A percentile compares a stretch with the other conserved stretches of the same genome.
phyloP scores from a whole-genome alignment of 1,140 invertebrate species.

The Streblospio benedicti region DNA sequence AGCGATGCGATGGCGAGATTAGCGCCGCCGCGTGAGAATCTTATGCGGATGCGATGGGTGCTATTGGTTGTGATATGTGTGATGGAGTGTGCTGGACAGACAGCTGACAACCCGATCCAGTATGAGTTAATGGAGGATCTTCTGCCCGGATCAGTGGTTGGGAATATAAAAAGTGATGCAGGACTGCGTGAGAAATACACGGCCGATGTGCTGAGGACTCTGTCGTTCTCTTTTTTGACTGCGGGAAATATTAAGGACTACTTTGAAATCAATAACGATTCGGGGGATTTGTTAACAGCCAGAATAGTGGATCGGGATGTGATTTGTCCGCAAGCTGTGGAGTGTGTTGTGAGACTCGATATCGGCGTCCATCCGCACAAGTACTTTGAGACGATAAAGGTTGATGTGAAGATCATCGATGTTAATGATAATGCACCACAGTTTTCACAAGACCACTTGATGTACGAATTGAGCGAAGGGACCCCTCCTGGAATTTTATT shows the following conservation, averaged over 20 bases:
- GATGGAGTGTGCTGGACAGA: too few relatives aligned
- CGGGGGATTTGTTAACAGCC: slow-evolving; percentile 11
- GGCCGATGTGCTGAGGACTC: neutral
- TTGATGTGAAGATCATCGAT: slow-evolving; percentile 69
- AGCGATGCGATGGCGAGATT: too few relatives aligned
- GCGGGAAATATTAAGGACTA: neutral
- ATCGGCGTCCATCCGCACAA: slow-evolving; percentile 7
- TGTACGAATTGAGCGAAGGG: slow-evolving; percentile 1
- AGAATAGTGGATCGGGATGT: slow-evolving; percentile 1
- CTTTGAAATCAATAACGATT: neutral
- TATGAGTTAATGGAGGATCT: slow-evolving; percentile 39
- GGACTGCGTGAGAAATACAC: neutral
- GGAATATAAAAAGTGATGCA: slow-evolving; percentile 7
- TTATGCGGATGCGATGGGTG: too few relatives aligned
- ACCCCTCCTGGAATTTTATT: neutral
- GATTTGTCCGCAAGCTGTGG: slow-evolving; percentile 1
- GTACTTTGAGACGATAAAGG: slow-evolving; percentile 10
- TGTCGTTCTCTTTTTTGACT: slow-evolving; percentile 4
- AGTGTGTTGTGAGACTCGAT: slow-evolving; percentile 4
- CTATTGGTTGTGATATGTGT: too few relatives aligned
- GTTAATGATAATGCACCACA: slow-evolving; percentile 86
- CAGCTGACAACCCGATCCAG: slow-evolving; percentile 46
- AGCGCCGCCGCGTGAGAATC: too few relatives aligned
- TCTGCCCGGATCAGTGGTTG: slow-evolving; percentile 4
- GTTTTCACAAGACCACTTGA: slow-evolving; percentile 50